These are phyloP conservation scores for Tetramorium parvispinum DNA, from an alignment of 1,140 invertebrate species.

Conservation along the genomic window DNA sequence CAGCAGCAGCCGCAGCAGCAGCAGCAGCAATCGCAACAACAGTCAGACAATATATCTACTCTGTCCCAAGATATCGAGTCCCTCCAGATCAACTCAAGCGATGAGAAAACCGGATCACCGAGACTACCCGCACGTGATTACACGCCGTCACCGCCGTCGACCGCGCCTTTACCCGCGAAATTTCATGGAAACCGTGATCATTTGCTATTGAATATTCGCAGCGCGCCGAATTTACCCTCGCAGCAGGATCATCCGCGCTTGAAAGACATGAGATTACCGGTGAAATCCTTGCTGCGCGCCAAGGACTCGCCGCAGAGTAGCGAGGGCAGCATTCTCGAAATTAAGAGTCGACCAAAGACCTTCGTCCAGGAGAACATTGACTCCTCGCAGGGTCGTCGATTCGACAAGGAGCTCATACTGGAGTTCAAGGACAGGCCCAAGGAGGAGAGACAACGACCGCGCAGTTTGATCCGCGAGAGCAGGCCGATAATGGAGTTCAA, in stretches of 20 bases:
- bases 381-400: constrained; percentile 78
- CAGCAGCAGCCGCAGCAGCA: constrained; percentile 80
- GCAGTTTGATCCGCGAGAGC: constrained; percentile 84
- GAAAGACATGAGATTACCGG: constrained; percentile 89
- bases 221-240: constrained; percentile 91
- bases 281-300: constrained; percentile 87
- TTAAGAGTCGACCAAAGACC: constrained; percentile 87
- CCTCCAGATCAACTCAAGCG: constrained; percentile 87
- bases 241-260: constrained; percentile 89
- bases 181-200: constrained; percentile 90
- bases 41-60: constrained; percentile 85
- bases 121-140: constrained; percentile 86
- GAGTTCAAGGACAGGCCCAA: constrained; percentile 90
- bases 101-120: constrained; percentile 83
- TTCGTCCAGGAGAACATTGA: constrained; percentile 77
- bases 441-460: constrained; percentile 86
- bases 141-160: constrained; percentile 92
- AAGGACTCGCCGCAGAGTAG: constrained; percentile 88
- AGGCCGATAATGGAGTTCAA: constrained; percentile 90
- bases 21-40: constrained; percentile 56
- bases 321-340: constrained; percentile 88
- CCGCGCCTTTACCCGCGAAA: constrained; percentile 92
- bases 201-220: constrained; percentile 91
- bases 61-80: constrained; percentile 88
- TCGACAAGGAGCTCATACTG: constrained; percentile 88